Base-by-base conservation (phyloP, 2,888 invertebrate genomes). In the Hemicrepidius hirtus region DNA sequence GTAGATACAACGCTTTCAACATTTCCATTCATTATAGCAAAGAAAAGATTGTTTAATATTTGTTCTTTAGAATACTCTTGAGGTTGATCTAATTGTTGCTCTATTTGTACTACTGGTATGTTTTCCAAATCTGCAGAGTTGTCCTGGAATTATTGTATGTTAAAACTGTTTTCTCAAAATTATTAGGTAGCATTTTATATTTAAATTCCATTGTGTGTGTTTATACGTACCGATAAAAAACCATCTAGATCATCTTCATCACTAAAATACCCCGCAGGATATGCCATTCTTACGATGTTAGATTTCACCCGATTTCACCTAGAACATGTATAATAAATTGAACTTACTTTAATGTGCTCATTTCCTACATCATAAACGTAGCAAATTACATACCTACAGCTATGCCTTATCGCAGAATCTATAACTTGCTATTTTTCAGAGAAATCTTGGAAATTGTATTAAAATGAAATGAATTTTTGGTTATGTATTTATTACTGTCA, bases 1-100 rank as follows among this genome's bases (percentile, higher is more conserved):
- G 67, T 40, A 62, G 70, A 81, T 75, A 85, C 80, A 13, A 88
- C 83, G 66, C 84, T 84, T 60, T 81, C 76, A 6, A 86, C 35
- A 75, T 86, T 84, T 20, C 85, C 86, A 82, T 86, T 86, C 44
- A 87, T 83, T 35, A 88, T 86, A 53, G 87, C 87, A 79, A 86
- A 86, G 82, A 87, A 87, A 44, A 88, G 37, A 24, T 50, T 50
- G 21, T 68, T 37, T 10, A 71, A 24, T 64, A 69, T 65, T 6
- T 53, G 60, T 35, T 75, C 55, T 20, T 37, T 37, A 13, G 62
- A 18, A 44, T 68, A 68, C 60, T 71, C 44, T 9, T 20, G 65
- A 63, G 75, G 37, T 7, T 9, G 46, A 62, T 41, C 7, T 21
- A 16, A 13, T 13, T 41, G 24, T 12, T 16, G 6, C 24, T 1